Evolutionary conservation across 1,140 invertebrate species (phyloP).

Genomic region (Coenobita brevimanus): DNA sequence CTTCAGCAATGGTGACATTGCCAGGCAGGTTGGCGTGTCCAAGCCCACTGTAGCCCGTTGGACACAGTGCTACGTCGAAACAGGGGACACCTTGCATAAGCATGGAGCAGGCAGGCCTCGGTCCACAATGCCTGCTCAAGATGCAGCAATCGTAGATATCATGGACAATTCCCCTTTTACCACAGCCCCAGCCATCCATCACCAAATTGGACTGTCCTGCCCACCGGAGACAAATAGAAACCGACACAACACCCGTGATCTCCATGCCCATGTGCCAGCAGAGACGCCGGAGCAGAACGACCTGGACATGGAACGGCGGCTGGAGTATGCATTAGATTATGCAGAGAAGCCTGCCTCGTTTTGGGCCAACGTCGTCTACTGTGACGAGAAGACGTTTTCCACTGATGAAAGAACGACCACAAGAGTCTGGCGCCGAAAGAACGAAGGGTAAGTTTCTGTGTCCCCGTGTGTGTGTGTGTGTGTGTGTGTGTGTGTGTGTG

Average conservation of each 20-base stretch:
- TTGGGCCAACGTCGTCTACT: neutral
- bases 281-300: neutral
- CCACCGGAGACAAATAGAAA: neutral
- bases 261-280: neutral
- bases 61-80: neutral
- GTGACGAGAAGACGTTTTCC: too few relatives aligned
- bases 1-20: conserved; percentile 8
- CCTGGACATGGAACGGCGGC: neutral
- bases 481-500: too few relatives aligned
- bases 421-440: neutral
- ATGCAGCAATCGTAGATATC: neutral
- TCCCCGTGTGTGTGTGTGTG: neutral
- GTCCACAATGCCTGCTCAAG: conserved; percentile 1
- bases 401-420: neutral
- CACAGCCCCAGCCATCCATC: conserved; percentile 13
- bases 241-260: neutral
- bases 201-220: neutral
- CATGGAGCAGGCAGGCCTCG: conserved; percentile 12
- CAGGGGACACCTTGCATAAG: conserved; percentile 2
- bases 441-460: neutral
- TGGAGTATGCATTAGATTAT: neutral
- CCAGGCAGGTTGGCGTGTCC: conserved; percentile 5
- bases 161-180: neutral
- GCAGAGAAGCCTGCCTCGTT: neutral
- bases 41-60: neutral